Base-by-base conservation (phyloP, 2,888 invertebrate species). In the Gymnocheta viridis region DNA sequence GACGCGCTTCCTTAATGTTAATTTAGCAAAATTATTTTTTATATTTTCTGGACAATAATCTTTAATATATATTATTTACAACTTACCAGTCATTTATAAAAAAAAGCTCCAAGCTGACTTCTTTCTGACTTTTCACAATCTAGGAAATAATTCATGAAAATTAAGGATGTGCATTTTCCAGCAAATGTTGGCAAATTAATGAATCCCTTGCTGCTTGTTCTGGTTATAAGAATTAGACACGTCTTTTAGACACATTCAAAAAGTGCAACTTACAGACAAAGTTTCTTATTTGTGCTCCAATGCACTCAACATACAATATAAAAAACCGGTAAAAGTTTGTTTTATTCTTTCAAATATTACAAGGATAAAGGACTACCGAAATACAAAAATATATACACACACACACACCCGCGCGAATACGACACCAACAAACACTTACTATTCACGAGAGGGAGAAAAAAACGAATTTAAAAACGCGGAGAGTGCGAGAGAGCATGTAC, bases 221-320 rank as follows among this genome's bases (percentile, higher is more conserved):
- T 56, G 9, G 22, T 66, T 56, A 24, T 17, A 60, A n/a, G 17
- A 29, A 73, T 67, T 64, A 81, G 60, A 81, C 74, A 67, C 73
- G 66, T 74, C 27, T 81, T n/a, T n/a, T 67, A 74, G 60, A 67
- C 66, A 80, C 73, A 67, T 74, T 14, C 41, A 58, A 76, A 41
- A 17, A 44, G 38, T 62, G 10, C 24, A 44, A 10, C 17, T 54
- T 66, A 56, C 44, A 69, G 27, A 69, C 14, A 51, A 38, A 32
- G 6, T 22, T 19, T 22, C 14, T 67, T n/a, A n/a, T 12, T 41
- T 56, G 4, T 5, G 14, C 12, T 29, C 7, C 29, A 29, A 6
- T 47, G 29, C 64, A 29, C 47, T 44, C 14, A 24, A 9, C 9
- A 14, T 6, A 12, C 2, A 4, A 22, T 10, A 35, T 6, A 22